These are phyloP conservation scores for Girardinichthys multiradiatus DNA, from an alignment of 2,113 vertebrate species.

Conservation along the genomic window DNA sequence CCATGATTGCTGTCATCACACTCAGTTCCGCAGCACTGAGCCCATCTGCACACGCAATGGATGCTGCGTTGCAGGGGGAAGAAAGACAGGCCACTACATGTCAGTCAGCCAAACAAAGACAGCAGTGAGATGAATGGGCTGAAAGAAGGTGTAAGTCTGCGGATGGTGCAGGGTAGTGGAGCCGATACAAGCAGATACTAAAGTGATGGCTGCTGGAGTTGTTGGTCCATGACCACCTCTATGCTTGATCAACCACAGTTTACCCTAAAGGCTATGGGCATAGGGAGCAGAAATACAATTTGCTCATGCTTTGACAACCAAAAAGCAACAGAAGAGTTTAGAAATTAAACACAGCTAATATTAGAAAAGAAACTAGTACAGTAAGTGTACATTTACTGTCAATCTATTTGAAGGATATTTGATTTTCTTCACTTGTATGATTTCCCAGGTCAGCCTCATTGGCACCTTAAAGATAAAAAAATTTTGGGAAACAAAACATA, in stretches of 20 bases:
- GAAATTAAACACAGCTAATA: not conserved
- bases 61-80: conserved; percentile 19
- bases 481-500: conserved; percentile 18
- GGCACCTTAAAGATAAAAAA: not conserved
- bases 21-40: conserved; percentile 26
- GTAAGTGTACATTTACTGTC: not conserved
- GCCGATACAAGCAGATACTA: conserved; percentile 48
- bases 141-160: conserved; percentile 39
- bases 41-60: conserved; percentile 23
- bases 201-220: conserved; percentile 52
- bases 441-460: not conserved
- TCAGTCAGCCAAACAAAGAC: conserved; percentile 38
- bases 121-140: conserved; percentile 42
- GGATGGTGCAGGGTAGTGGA: conserved; percentile 41
- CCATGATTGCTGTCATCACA: conserved; percentile 30
- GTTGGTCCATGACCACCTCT: conserved; percentile 52
- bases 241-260: conserved; percentile 54
- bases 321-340: not conserved
- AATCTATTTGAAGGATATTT: not conserved
- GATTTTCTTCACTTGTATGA: not conserved
- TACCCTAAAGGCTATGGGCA: conserved; percentile 27
- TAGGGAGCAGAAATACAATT: conserved; percentile 11
- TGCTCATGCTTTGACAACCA: conserved; percentile 9
- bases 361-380: not conserved
- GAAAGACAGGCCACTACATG: conserved; percentile 22